A percentile compares a stretch with the other conserved stretches of the same genome.
Evolutionary conservation across 1,140 invertebrate genomes (phyloP).

Genomic region (Brachionus angularis): DNA sequence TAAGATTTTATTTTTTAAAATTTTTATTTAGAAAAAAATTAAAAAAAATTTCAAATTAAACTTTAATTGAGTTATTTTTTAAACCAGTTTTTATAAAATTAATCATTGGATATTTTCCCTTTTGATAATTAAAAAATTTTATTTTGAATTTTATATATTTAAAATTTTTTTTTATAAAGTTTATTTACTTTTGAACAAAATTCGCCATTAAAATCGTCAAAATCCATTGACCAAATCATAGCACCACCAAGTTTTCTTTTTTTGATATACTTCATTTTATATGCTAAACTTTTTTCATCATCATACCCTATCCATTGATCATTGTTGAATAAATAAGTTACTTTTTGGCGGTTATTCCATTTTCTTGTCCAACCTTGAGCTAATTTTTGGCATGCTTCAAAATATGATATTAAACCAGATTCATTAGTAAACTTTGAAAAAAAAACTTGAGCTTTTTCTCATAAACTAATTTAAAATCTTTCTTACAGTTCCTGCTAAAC

Average conservation of each 20-base stretch:
- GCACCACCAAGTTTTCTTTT: slow-evolving; percentile 24
- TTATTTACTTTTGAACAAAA: slow-evolving; percentile 5
- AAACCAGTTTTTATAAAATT: not conserved
- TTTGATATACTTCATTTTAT: slow-evolving; percentile 45
- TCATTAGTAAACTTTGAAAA: slow-evolving; percentile 72
- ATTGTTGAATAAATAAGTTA: slow-evolving; percentile 73
- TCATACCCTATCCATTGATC: slow-evolving; percentile 95
- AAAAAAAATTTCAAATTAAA: no score
- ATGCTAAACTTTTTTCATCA: slow-evolving; percentile 60
- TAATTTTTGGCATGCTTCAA: slow-evolving; percentile 64
- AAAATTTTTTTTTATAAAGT: not conserved
- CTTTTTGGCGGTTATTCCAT: slow-evolving; percentile 37
- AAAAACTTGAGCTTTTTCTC: slow-evolving; percentile 79
- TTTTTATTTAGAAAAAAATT: no score
- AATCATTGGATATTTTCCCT: slow-evolving; percentile 44
- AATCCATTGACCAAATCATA: slow-evolving; percentile 43
- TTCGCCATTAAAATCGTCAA: slow-evolving; percentile 42
- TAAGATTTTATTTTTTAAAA: no score
- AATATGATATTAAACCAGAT: slow-evolving; percentile 84
- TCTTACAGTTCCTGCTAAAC: slow-evolving; percentile 73
- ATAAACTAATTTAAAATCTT: slow-evolving; percentile 80
- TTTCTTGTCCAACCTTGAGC: not conserved
- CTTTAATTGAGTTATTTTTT: no score
- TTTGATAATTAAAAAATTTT: not conserved
- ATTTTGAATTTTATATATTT: not conserved